These are phyloP conservation scores for Ailurus styani DNA, from an alignment of 2,113 vertebrate genomes.

Conservation along the genomic window DNA sequence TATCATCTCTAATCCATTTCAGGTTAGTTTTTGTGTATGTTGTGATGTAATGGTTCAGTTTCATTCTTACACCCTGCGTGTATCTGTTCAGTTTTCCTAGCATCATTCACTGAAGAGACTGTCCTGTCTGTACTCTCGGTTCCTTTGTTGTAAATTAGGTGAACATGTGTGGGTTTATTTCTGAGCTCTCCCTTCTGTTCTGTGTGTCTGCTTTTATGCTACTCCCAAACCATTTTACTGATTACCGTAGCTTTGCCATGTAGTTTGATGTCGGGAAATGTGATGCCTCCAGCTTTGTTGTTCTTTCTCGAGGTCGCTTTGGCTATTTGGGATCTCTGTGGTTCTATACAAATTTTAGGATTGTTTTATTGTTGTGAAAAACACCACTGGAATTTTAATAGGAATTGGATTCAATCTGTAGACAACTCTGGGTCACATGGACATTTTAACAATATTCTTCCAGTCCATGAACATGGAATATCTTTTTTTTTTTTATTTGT, in stretches of 20 bases:
- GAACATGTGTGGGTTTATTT: background rate
- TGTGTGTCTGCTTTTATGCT: background rate
- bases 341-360: background rate
- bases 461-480: background rate
- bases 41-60: background rate
- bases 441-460: background rate
- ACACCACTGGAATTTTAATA: background rate
- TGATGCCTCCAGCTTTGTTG: background rate
- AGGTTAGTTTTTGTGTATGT: background rate
- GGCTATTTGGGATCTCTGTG: background rate
- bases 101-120: background rate
- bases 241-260: background rate
- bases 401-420: background rate
- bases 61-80: background rate
- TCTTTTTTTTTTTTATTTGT: background rate
- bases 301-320: background rate
- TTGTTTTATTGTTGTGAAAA: background rate
- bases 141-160: background rate
- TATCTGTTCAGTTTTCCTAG: background rate
- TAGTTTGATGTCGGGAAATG: background rate
- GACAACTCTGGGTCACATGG: background rate
- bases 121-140: background rate
- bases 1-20: background rate
- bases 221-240: background rate
- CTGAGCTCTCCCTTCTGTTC: background rate